Evolutionary conservation across 2,113 vertebrate species (phyloP).

Genomic region (Cryptotis parvus): DNA sequence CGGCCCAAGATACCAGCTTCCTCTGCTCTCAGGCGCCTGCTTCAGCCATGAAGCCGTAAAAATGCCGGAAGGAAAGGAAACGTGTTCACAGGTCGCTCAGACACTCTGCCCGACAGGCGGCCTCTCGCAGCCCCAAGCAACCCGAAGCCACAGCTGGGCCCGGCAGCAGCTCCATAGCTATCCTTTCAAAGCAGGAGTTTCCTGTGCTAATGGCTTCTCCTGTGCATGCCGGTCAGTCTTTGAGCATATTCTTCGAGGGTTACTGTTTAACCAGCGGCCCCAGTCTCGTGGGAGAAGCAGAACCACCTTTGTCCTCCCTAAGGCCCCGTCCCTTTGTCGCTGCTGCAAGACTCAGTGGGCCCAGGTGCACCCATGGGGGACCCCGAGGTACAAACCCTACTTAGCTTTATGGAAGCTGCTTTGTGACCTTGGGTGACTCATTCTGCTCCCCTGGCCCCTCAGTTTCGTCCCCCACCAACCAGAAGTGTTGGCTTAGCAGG

Average conservation of each 20-base stretch:
- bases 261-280: neutral
- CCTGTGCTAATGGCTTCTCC: constrained; percentile 40
- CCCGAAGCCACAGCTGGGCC: constrained; percentile 18
- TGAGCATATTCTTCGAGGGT: neutral
- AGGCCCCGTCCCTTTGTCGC: no score
- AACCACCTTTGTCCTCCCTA: neutral
- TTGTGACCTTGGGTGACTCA: constrained; percentile 54
- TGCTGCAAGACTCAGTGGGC: no score
- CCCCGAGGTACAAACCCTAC: neutral
- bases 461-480: constrained; percentile 17
- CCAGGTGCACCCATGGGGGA: neutral
- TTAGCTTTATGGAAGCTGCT: neutral
- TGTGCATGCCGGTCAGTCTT: constrained; percentile 19
- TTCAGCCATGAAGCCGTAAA: neutral
- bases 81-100: constrained; percentile 64
- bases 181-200: constrained; percentile 35
- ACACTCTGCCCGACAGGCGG: constrained; percentile 52
- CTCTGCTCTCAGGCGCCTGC: neutral
- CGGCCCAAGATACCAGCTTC: neutral
- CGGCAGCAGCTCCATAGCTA: neutral
- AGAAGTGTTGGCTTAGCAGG: constrained; percentile 46
- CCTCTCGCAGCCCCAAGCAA: constrained; percentile 54
- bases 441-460: neutral
- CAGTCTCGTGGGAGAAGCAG: neutral
- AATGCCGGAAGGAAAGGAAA: constrained; percentile 63